Evolutionary conservation across 1,140 invertebrate genomes (phyloP).

Genomic region (Caenorhabditis latens): DNA sequence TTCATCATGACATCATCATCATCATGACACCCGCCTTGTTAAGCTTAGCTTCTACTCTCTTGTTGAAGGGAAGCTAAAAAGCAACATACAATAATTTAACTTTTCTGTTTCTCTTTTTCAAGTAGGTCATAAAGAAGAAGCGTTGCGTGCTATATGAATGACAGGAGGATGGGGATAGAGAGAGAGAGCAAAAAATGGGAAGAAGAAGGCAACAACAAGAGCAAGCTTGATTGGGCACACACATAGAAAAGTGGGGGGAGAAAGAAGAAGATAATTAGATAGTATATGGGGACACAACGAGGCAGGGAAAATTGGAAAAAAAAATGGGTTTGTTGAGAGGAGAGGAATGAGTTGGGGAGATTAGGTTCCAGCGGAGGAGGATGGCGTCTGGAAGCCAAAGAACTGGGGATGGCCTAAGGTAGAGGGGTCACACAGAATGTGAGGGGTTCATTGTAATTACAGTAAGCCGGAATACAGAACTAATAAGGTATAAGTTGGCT

Average conservation of each 20-base stretch:
- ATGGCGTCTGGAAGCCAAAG: no score
- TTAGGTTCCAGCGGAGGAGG: background rate
- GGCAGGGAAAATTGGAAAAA: slow-evolving; percentile 14
- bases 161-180: background rate
- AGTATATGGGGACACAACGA: background rate
- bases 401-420: no score
- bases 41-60: no score
- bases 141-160: slow-evolving; percentile 1
- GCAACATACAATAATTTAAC: no score
- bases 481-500: no score
- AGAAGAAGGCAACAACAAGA: background rate
- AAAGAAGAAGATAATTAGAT: slow-evolving; percentile 8
- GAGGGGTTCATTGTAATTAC: no score
- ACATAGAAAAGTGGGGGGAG: background rate
- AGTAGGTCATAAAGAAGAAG: background rate
- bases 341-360: background rate
- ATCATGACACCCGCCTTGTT: no score
- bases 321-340: background rate
- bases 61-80: no score
- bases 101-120: no score
- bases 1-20: no score
- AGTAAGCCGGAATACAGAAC: no score
- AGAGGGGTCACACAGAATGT: no score
- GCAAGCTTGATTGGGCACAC: background rate
- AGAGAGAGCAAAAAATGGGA: background rate